Evolutionary conservation across 2,888 invertebrate genomes (phyloP).

Genomic region (Netelia melanura): DNA sequence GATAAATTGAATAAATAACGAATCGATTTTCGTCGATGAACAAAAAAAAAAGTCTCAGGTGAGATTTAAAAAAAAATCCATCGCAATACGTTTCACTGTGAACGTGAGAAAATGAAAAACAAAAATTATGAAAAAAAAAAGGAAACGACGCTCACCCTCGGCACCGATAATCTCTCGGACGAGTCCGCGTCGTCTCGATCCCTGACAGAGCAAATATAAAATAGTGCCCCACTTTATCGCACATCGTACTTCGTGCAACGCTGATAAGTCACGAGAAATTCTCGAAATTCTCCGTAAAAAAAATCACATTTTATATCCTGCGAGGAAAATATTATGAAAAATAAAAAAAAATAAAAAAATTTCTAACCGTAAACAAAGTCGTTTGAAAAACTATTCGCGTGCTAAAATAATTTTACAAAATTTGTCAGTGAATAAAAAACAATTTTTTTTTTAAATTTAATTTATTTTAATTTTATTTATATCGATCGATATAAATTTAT

Average conservation of each 20-base stretch:
- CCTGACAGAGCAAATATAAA: conserved; percentile 73
- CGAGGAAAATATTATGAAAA: conserved; percentile 1
- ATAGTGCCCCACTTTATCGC: conserved; percentile 73
- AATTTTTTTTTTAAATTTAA: not conserved
- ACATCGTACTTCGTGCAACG: conserved; percentile 26
- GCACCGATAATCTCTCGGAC: conserved; percentile 58
- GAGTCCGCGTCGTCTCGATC: conserved; percentile 52
- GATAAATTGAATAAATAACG: too few relatives aligned
- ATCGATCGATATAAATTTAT: too few relatives aligned
- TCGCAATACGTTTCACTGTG: too few relatives aligned
- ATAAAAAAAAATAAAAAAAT: conserved; percentile 12
- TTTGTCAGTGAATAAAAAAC: conserved; percentile 1
- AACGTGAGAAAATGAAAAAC: not conserved
- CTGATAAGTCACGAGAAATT: conserved; percentile 64
- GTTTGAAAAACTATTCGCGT: not conserved
- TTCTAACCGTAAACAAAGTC: not conserved
- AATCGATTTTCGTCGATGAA: too few relatives aligned
- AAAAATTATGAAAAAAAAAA: conserved; percentile 49
- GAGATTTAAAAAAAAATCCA: too few relatives aligned
- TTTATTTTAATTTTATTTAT: too few relatives aligned
- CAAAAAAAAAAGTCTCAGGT: too few relatives aligned
- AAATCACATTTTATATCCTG: conserved; percentile 39
- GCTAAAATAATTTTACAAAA: not conserved
- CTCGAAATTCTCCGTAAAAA: conserved; percentile 38
- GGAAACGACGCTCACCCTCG: conserved; percentile 50